Evolutionary conservation across 2,888 invertebrate genomes (phyloP).

Genomic region (Eilema sororculum): DNA sequence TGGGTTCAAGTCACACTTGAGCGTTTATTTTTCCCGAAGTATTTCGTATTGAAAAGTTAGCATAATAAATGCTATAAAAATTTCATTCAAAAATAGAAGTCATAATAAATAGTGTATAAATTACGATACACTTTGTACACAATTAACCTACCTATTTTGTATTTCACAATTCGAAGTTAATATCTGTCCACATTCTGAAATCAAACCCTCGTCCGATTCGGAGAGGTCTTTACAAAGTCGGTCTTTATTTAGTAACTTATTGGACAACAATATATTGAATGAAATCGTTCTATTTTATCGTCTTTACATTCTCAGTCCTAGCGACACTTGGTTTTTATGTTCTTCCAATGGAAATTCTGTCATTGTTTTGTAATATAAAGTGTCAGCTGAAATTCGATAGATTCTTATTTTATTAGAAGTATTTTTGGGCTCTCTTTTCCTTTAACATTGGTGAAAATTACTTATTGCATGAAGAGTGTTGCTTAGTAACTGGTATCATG

Average conservation of each 20-base stretch:
- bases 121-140: not conserved
- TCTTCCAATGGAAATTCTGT: not conserved
- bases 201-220: not conserved
- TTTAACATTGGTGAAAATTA: too few relatives aligned
- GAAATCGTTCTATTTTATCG: not conserved
- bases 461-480: too few relatives aligned
- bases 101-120: too few relatives aligned
- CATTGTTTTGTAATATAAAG: not conserved
- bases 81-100: too few relatives aligned
- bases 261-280: not conserved
- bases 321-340: not conserved
- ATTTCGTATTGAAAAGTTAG: too few relatives aligned
- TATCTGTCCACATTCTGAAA: not conserved
- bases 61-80: too few relatives aligned
- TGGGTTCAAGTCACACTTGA: too few relatives aligned
- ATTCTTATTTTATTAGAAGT: not conserved
- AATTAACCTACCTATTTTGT: not conserved
- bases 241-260: constrained; percentile 1
- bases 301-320: not conserved
- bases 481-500: too few relatives aligned
- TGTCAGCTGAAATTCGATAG: not conserved
- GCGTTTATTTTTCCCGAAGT: too few relatives aligned
- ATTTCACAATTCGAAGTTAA: not conserved
- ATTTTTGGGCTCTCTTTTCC: not conserved
- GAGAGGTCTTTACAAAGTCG: not conserved